Conservation (phyloP, 2,113 vertebrate genomes). For the Plecotus auritus region DNA sequence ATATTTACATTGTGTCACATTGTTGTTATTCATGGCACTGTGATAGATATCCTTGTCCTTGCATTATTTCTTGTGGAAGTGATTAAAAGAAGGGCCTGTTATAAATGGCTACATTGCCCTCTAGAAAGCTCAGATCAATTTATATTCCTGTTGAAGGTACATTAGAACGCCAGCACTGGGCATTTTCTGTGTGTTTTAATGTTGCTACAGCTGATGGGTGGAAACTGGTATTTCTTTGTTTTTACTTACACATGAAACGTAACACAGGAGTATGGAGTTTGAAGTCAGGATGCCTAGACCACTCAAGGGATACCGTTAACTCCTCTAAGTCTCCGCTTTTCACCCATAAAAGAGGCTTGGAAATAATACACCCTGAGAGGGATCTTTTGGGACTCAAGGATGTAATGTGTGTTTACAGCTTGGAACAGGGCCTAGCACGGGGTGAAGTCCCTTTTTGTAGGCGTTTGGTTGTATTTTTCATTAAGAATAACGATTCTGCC, state of each 20-base stretch:
- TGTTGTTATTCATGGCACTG: slow-evolving; percentile 10
- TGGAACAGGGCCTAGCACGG: background rate
- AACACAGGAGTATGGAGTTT: background rate
- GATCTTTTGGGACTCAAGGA: background rate
- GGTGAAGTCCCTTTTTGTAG: background rate
- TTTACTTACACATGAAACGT: fast-evolving
- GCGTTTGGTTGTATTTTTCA: background rate
- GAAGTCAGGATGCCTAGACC: background rate
- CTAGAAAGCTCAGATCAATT: background rate
- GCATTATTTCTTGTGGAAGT: background rate
- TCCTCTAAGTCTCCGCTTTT: background rate
- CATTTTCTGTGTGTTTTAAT: background rate
- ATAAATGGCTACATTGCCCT: slow-evolving; percentile 35
- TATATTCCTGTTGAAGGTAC: background rate
- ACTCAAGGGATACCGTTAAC: background rate
- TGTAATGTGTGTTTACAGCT: background rate
- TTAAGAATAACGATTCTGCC: background rate
- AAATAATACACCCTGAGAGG: background rate
- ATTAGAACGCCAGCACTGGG: background rate
- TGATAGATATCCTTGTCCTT: slow-evolving; percentile 31
- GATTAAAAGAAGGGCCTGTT: background rate
- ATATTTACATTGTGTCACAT: background rate
- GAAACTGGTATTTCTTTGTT: background rate
- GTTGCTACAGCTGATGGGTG: background rate
- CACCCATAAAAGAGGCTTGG: background rate